phyloP scores from a whole-genome alignment of 2,113 vertebrate genomes.

The Sylvia atricapilla region DNA sequence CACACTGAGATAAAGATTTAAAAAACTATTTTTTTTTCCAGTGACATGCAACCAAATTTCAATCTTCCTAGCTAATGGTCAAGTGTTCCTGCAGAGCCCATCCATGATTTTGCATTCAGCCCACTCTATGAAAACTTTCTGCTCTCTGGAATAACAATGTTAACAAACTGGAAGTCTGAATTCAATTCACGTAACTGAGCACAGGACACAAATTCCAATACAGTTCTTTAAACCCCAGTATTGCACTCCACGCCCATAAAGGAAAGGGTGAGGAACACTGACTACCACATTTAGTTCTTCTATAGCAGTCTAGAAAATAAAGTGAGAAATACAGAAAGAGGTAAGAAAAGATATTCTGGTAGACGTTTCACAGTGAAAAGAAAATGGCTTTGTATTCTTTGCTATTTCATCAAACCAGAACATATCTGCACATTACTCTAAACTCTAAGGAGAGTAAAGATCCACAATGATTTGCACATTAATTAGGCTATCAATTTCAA shows the following conservation, averaged over 20 bases:
- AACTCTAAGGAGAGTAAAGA: not conserved
- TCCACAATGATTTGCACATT: not conserved
- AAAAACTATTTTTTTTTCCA: rapidly evolving
- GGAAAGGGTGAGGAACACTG: not conserved
- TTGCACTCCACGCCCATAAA: not conserved
- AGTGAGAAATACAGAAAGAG: not conserved
- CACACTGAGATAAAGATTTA: not conserved
- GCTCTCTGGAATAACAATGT: not conserved
- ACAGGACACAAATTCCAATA: not conserved
- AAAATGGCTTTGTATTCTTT: not conserved
- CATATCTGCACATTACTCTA: not conserved
- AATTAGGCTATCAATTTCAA: not conserved
- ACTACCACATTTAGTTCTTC: not conserved
- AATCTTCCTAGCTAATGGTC: not conserved
- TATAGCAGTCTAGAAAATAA: not conserved
- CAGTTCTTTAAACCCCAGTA: not conserved
- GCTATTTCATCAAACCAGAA: not conserved
- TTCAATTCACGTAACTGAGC: not conserved
- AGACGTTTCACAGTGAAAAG: not conserved
- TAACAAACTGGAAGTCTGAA: not conserved
- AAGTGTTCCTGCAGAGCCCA: not conserved
- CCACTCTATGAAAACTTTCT: not conserved
- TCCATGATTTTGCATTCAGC: not conserved
- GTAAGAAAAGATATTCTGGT: not conserved
- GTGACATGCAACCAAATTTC: not conserved